These are phyloP conservation scores for Hesperophylax magnus DNA, from an alignment of 1,140 invertebrate genomes.

Conservation along the genomic window DNA sequence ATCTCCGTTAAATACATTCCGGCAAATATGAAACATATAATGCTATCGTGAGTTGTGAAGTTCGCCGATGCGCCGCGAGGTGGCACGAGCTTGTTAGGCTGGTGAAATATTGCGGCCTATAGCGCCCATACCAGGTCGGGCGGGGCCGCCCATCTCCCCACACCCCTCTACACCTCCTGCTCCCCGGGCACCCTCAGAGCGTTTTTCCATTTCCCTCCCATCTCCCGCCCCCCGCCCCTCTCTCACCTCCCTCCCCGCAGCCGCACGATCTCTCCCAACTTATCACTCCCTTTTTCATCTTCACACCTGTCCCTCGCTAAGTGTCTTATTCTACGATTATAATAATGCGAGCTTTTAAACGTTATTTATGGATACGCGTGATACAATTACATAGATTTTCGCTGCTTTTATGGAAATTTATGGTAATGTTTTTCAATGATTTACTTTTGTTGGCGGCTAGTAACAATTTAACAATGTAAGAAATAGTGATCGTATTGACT, in stretches of 20 bases:
- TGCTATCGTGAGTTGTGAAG: conserved; percentile 43
- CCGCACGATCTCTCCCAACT: conserved; percentile 21
- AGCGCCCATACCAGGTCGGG: conserved; percentile 3
- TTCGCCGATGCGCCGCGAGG: conserved; percentile 54
- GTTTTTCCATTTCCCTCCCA: conserved; percentile 21
- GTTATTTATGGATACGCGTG: not conserved
- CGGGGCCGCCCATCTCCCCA: not conserved
- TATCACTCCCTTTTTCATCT: conserved; percentile 19
- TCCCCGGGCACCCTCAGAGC: not conserved
- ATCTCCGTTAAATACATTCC: conserved; percentile 31
- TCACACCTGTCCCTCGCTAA: conserved; percentile 13
- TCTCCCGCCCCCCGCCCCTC: not conserved
- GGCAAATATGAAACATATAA: conserved; percentile 28
- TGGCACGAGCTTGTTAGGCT: conserved; percentile 56
- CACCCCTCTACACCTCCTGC: conserved; percentile 3
- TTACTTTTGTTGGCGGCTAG: too few species aligned
- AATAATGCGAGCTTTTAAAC: conserved; percentile 2
- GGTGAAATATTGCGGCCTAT: conserved; percentile 50
- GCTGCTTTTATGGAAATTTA: too few species aligned
- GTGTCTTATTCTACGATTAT: conserved; percentile 3
- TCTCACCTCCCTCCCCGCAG: not conserved
- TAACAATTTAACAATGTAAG: too few species aligned
- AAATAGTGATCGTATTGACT: too few species aligned
- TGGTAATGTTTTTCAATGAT: too few species aligned
- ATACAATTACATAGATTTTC: not conserved